Conservation (phyloP, 1,140 invertebrate genomes). For the Aphidius ervi region DNA sequence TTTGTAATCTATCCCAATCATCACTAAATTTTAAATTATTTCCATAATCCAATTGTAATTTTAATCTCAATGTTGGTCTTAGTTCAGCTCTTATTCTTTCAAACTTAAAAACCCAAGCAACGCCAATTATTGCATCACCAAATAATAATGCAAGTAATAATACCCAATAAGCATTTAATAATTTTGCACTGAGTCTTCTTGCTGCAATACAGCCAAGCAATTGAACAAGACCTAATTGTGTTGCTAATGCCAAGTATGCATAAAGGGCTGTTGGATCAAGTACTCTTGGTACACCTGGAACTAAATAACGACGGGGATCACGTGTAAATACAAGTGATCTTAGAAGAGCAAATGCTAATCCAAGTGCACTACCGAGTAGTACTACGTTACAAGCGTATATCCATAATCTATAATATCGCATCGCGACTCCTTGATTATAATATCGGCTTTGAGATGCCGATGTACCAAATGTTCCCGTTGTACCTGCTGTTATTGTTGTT, state of each 20-base stretch:
- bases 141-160: conserved; percentile 73
- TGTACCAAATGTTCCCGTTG: conserved; percentile 28
- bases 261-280: conserved; percentile 79
- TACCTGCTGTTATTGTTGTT: conserved; percentile 16
- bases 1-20: conserved; percentile 77
- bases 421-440: conserved; percentile 48
- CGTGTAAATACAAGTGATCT: conserved; percentile 61
- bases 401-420: conserved; percentile 84
- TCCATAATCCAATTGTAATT: conserved; percentile 63
- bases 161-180: conserved; percentile 83
- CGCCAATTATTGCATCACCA: conserved; percentile 77
- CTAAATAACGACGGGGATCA: conserved; percentile 64
- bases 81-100: conserved; percentile 70
- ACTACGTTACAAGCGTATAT: conserved; percentile 89
- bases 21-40: conserved; percentile 67
- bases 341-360: conserved; percentile 73
- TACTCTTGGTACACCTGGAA: conserved; percentile 68
- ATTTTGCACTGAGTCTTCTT: conserved; percentile 69
- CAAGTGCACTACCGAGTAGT: conserved; percentile 73
- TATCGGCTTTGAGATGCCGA: conserved; percentile 32
- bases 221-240: conserved; percentile 65
- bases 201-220: conserved; percentile 78
- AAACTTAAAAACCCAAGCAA: conserved; percentile 83
- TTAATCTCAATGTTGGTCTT: conserved; percentile 60
- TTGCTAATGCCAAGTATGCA: conserved; percentile 73